Base-by-base conservation (phyloP, 2,797 vertebrate genomes). In the Halcyon chelicuti region DNA sequence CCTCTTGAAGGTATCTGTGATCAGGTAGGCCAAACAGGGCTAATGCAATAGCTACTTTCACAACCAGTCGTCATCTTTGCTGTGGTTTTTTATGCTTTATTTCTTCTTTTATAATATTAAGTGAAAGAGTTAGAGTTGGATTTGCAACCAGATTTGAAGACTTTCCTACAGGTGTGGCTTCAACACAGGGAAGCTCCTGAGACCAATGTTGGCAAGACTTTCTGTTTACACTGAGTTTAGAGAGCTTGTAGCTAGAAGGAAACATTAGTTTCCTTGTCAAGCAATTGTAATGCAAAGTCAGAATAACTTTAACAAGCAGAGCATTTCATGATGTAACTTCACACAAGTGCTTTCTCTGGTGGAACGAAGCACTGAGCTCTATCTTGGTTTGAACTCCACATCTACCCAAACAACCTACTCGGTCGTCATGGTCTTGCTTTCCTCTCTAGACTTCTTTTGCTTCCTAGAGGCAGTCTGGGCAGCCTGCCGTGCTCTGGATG, bases 261-360 rank as follows among this genome's bases (percentile, higher is more conserved):
- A 49, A 7, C 18, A 4, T 21, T 10, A n/a, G 19, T 80, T 67
- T 57, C 9, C n/a, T 12, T 4, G 8, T 73, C 49, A 51, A 10
- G n/a, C 10, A 55, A 9, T 12, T 55, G 19, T 58, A 7, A 26
- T 18, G 17, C 21, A 14, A 63, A 79, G 12, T 78, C 39, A 51
- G 78, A 25, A 22, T 78, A 35, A 31, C 44, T 77, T 70, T 29
- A 67, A 40, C 52, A 20, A 61, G 29, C 15, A 47, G 20, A 89
- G 18, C 15, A 14, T 57, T 63, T 87, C 42, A 4, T n/a, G 44
- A 37, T 29, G 44, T 12, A 14, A 25, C 5, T 57, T 88, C 6
- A 33, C 1, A 1, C 12, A 9, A 21, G 25, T n/a, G 9, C 3
- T 2, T 39, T 66, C 33, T 33, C 8, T 62, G 23, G 5, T 35